Conservation (phyloP, 2,888 invertebrate species). For the Metellina segmentata region DNA sequence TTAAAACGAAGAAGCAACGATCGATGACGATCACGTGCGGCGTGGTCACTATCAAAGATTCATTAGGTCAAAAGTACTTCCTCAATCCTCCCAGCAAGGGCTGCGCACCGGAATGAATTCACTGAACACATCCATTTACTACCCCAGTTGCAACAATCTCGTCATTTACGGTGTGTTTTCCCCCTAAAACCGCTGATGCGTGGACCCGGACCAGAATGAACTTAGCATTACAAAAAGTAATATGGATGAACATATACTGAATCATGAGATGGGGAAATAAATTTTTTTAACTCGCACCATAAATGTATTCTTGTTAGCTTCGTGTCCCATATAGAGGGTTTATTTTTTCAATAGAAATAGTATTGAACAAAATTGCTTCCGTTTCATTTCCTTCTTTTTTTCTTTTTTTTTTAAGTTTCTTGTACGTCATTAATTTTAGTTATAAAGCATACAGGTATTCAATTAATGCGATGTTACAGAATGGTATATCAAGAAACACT, state of each 20-base stretch:
- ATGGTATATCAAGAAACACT: too few species aligned
- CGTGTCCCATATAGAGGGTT: not conserved
- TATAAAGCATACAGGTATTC: too few species aligned
- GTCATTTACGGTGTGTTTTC: not conserved
- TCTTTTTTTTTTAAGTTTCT: not conserved
- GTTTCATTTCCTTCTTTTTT: not conserved
- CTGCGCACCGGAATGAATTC: slow-evolving; percentile 18
- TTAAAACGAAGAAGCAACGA: not conserved
- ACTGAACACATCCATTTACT: slow-evolving; percentile 10
- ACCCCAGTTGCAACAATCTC: not conserved
- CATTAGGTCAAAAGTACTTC: slow-evolving; percentile 46
- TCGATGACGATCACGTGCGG: slow-evolving; percentile 32
- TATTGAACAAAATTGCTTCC: not conserved
- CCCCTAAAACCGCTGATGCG: not conserved
- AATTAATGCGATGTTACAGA: too few species aligned
- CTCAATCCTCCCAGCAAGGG: slow-evolving; percentile 46
- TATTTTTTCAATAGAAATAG: not conserved
- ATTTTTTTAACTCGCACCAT: not conserved
- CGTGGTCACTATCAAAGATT: slow-evolving; percentile 40
- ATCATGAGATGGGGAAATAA: not conserved
- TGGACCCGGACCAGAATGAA: not conserved
- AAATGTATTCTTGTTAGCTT: not conserved
- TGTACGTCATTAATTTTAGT: not conserved
- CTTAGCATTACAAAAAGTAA: not conserved
- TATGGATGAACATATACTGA: not conserved